A percentile compares a stretch with the other conserved stretches of the same genome.
phyloP scores from a whole-genome alignment of 2,797 vertebrate genomes.

The Erpetoichthys calabaricus region DNA sequence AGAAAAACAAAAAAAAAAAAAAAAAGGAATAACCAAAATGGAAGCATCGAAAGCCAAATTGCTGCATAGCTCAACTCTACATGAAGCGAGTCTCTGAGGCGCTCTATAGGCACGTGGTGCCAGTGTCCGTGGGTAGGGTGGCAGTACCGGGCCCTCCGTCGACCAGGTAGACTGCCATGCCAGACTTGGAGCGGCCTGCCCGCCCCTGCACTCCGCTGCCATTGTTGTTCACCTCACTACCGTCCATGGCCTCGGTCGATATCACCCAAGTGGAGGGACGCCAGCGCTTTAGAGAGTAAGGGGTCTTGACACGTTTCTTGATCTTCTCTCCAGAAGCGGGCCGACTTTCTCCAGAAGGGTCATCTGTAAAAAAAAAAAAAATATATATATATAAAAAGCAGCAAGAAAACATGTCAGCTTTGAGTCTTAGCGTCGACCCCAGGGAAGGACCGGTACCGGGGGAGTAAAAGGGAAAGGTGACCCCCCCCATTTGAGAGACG shows the following conservation, averaged over 20 bases:
- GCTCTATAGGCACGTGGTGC: slow-evolving; percentile 80
- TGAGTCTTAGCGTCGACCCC: too few species aligned
- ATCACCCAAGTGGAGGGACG: slow-evolving; percentile 95
- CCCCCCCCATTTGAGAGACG: too few species aligned
- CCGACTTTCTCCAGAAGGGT: slow-evolving; percentile 57
- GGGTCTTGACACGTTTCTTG: slow-evolving; percentile 94
- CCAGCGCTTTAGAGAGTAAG: slow-evolving; percentile 92
- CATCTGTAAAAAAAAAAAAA: slow-evolving; percentile 40
- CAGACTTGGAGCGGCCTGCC: slow-evolving; percentile 68
- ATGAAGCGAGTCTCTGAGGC: slow-evolving; percentile 72
- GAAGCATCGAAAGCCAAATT: slow-evolving; percentile 67
- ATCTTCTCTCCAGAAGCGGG: slow-evolving; percentile 85
- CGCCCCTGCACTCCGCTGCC: slow-evolving; percentile 32
- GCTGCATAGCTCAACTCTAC: slow-evolving; percentile 94
- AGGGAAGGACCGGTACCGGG: too few species aligned
- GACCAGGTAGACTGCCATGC: slow-evolving; percentile 72
- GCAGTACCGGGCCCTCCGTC: slow-evolving; percentile 67
- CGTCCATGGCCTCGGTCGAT: slow-evolving; percentile 72
- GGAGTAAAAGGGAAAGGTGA: too few species aligned
- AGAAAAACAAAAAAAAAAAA: slow-evolving; percentile 32
- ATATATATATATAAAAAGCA: slow-evolving; percentile 15
- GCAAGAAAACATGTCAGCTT: too few species aligned
- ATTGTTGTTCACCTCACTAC: slow-evolving; percentile 73
- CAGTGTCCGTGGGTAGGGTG: slow-evolving; percentile 61
- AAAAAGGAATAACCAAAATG: slow-evolving; percentile 39